Evolutionary conservation across 1,140 invertebrate species (phyloP).

Genomic region (Amyelois transitella): DNA sequence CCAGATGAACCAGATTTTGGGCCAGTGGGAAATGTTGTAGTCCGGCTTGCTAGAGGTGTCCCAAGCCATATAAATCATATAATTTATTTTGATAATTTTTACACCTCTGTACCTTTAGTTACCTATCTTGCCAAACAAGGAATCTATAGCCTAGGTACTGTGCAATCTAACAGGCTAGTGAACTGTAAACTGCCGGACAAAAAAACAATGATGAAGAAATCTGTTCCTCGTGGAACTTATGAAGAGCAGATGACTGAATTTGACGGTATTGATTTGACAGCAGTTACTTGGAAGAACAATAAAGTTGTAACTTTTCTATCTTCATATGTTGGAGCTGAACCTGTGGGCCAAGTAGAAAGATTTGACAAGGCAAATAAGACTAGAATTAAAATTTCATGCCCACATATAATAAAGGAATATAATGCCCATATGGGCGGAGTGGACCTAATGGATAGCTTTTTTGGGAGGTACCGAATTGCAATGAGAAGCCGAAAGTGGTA

Average conservation of each 20-base stretch:
- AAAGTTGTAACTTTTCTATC: slow-evolving; percentile 56
- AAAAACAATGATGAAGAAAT: slow-evolving; percentile 32
- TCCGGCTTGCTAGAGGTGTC: slow-evolving; percentile 22
- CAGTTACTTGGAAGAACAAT: slow-evolving; percentile 47
- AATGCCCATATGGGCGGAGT: slow-evolving; percentile 70
- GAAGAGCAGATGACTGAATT: slow-evolving; percentile 30
- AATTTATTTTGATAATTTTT: slow-evolving; percentile 33
- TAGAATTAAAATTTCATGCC: slow-evolving; percentile 50
- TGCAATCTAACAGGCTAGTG: slow-evolving; percentile 23
- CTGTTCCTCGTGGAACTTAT: slow-evolving; percentile 32
- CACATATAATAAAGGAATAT: slow-evolving; percentile 62
- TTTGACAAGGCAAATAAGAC: slow-evolving; percentile 45
- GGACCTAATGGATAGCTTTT: slow-evolving; percentile 55
- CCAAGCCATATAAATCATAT: slow-evolving; percentile 30
- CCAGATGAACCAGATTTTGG: slow-evolving; percentile 39
- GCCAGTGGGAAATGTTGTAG: slow-evolving; percentile 26
- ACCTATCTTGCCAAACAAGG: slow-evolving; percentile 29
- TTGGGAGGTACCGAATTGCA: slow-evolving; percentile 52
- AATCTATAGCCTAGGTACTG: slow-evolving; percentile 32
- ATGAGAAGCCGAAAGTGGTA: slow-evolving; percentile 48
- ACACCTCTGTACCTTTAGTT: slow-evolving; percentile 36
- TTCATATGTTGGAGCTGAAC: slow-evolving; percentile 46
- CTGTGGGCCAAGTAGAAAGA: slow-evolving; percentile 29
- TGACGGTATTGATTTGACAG: slow-evolving; percentile 35
- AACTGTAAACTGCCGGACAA: slow-evolving; percentile 33